Base-by-base conservation (phyloP, 2,113 vertebrate genomes). In the Mohoua ochrocephala region DNA sequence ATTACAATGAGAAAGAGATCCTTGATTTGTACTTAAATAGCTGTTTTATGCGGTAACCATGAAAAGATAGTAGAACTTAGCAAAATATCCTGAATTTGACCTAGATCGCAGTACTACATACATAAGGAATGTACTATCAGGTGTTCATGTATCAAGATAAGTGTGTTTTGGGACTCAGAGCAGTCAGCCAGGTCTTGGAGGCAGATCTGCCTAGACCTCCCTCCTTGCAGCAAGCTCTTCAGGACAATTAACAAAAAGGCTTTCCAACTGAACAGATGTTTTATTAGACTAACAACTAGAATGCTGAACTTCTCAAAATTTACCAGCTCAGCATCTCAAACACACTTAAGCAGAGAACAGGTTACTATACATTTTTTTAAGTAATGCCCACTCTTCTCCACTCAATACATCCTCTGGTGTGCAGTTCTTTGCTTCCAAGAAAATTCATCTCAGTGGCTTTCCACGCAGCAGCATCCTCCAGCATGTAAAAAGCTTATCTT, bases 171-270 rank as follows among this genome's bases (percentile, higher is more conserved):
- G 27, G 42, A 79, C 30, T 57, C 37, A 35, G 13, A 67, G 20
- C 12, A 35, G n/a, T 47, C 35, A 87, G 63, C 6, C 63, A 80
- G 23, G 49, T 31, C n/a, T 63, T 71, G 28, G 28, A 91, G 59
- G 39, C 28, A 63, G 24, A 64, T 50, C 31, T 82, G 53, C 42
- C 52, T 70, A 30, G 3, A 47, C 9, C 47, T 63, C 57, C 37
- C 18, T 59, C n/a, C 37, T 73, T 37, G 28, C 4, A 77, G 26
- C 0, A 0, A 61, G 23, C 21, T 74, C 35, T 9, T 27, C 20
- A 59, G 42, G 26, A 71, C 30, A 79, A 42, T 31, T 61, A 56
- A 47, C 9, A 19, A 60, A 54, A 76, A 47, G 5, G 16, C 13
- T 69, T 94, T 73, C 67, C 50, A 78, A 69, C 13, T 42, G 17